Conservation (phyloP, 2,888 invertebrate species). For the Cantharis rustica region DNA sequence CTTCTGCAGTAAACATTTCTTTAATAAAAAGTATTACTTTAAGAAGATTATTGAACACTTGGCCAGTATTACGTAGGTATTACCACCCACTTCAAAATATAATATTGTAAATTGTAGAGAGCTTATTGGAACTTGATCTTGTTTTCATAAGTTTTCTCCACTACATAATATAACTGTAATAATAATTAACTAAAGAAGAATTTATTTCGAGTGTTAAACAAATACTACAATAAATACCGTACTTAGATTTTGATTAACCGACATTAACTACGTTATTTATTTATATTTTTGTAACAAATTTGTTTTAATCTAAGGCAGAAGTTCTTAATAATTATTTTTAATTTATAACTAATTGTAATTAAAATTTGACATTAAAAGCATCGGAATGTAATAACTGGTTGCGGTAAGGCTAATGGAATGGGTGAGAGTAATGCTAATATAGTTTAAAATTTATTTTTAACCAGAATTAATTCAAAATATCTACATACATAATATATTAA, state of each 20-base stretch:
- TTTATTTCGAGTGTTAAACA: neutral
- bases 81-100: neutral
- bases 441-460: neutral
- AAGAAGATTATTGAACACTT: neutral
- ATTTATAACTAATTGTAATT: neutral
- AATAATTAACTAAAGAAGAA: neutral
- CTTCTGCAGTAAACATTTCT: neutral
- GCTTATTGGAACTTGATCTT: neutral
- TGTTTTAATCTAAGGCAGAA: neutral
- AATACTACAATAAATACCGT: neutral
- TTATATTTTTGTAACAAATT: neutral
- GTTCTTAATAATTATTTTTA: neutral
- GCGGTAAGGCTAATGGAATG: neutral
- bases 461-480: neutral
- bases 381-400: neutral
- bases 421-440: neutral
- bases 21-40: neutral
- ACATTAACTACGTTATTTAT: neutral
- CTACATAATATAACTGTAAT: neutral
- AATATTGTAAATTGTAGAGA: neutral
- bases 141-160: neutral
- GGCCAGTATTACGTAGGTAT: neutral
- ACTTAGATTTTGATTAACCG: neutral
- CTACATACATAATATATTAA: neutral
- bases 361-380: neutral